These are phyloP conservation scores for Drosophila prolongata DNA, from an alignment of 2,888 invertebrate species.

Conservation along the genomic window DNA sequence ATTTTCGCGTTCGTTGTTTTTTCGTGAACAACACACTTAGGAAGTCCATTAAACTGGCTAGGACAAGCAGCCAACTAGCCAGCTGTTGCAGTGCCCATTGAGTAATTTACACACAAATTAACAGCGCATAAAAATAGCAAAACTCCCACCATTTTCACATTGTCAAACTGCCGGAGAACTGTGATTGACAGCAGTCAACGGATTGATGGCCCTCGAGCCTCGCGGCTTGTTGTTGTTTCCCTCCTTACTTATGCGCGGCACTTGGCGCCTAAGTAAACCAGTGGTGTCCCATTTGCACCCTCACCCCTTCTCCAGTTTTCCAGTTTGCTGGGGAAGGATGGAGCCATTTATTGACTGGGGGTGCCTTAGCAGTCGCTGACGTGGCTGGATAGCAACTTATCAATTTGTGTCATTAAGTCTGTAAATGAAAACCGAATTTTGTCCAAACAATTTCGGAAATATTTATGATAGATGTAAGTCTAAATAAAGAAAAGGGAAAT, in stretches of 20 bases:
- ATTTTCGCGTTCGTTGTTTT: constrained; percentile 34
- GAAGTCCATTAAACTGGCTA: constrained; percentile 37
- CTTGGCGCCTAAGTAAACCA: constrained; percentile 56
- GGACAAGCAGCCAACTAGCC: constrained; percentile 15
- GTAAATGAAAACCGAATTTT: constrained; percentile 14
- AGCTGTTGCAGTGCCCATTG: constrained; percentile 60
- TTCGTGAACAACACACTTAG: constrained; percentile 15
- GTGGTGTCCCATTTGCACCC: constrained; percentile 11
- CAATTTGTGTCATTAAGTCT: constrained; percentile 24
- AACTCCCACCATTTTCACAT: constrained; percentile 38
- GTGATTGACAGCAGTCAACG: constrained; percentile 60
- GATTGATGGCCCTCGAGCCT: constrained; percentile 50
- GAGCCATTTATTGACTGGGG: constrained; percentile 25
- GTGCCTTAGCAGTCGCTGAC: constrained; percentile 40
- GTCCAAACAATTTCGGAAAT: constrained; percentile 30
- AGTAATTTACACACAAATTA: constrained; percentile 70
- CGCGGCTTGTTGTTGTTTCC: constrained; percentile 9
- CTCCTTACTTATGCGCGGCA: constrained; percentile 48
- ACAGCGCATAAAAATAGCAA: constrained; percentile 63
- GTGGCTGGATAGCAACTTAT: constrained; percentile 38
- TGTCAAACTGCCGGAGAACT: constrained; percentile 53
- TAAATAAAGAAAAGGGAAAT: neutral
- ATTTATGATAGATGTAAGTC: constrained; percentile 9
- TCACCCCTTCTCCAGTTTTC: neutral
- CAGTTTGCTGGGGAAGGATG: too few species aligned